Base-by-base conservation (phyloP, 2,797 vertebrate genomes). In the Mormyrus hasselquistii region DNA sequence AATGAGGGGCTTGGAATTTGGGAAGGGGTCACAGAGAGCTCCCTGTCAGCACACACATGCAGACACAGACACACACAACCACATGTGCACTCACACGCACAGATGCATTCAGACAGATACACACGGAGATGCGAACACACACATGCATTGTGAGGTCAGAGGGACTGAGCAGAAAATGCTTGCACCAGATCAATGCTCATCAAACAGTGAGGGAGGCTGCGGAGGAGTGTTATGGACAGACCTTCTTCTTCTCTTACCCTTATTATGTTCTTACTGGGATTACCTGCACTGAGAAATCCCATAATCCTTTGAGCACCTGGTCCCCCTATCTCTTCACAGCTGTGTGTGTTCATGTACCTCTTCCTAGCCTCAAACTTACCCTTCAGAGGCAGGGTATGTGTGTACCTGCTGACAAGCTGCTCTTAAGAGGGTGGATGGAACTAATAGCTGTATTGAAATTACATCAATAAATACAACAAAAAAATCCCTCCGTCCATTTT, bases 281-380 rank as follows among this genome's bases (percentile, higher is more conserved):
- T 87, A 87, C 55, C 86, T 47, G 57, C 86, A 62, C 86, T 3
- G n/a, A 47, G 38, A 87, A 62, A 62, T 87, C 86, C 86, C 86
- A 62, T 87, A 62, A 87, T 62, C 86, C 86, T 87, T 62, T 62
- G 86, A 87, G 86, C 86, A 47, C 55, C 86, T 62, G 19, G 86
- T 16, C 14, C 55, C 86, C 29, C 85, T 34, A 86, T 86, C 50
- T 22, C 12, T 59, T 87, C 86, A 41, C 53, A 44, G 53, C 53
- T 87, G 84, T 29, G 52, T 52, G 50, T 55, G 52, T 86, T 22
- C 16, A 0, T 52, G 50, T 49, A 25, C 41, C 47, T 84, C 47
- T 49, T 47, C 19, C 85, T 57, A 86, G 50, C 49, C 52, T 16
- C 85, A 86, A 41, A 38, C n/a, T 14, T 34, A 38, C 50, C n/a